A percentile compares a stretch with the other conserved stretches of the same genome.
These are phyloP conservation scores for Patagioenas fasciata DNA, from an alignment of 2,113 vertebrate species.

Conservation along the genomic window DNA sequence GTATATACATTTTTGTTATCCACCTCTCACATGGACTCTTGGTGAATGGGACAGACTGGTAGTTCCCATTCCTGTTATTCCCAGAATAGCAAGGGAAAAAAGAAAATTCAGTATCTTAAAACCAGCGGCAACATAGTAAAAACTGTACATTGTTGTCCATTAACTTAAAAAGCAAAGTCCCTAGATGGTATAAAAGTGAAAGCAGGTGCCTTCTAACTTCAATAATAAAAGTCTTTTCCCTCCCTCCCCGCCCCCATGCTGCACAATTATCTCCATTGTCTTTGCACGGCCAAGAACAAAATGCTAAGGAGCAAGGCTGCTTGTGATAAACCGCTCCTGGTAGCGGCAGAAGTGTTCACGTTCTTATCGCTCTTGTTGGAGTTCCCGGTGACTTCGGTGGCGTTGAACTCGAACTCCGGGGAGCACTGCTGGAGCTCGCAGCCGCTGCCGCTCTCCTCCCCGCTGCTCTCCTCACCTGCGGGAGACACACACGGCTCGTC, in stretches of 20 bases:
- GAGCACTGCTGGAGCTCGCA: conserved; percentile 84
- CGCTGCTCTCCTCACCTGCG: conserved; percentile 84
- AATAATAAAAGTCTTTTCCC: conserved; percentile 63
- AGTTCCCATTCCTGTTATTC: conserved; percentile 19
- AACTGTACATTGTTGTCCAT: conserved; percentile 82
- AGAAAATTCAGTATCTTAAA: conserved; percentile 68
- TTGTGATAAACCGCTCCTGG: conserved; percentile 30
- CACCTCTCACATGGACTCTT: conserved; percentile 70
- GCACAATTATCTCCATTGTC: conserved; percentile 83
- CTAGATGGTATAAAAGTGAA: conserved; percentile 80
- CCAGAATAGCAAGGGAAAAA: conserved; percentile 53
- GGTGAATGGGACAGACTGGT: conserved; percentile 33
- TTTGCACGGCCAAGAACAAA: conserved; percentile 72
- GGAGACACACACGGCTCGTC: not conserved
- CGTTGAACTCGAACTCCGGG: conserved; percentile 83
- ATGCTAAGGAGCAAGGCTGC: conserved; percentile 65
- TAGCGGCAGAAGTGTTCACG: conserved; percentile 26
- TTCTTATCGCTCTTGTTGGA: conserved; percentile 60
- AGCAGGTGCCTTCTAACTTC: conserved; percentile 75
- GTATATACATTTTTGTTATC: conserved; percentile 79
- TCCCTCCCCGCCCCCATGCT: not conserved
- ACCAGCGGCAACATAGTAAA: conserved; percentile 79
- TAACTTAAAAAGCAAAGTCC: conserved; percentile 81
- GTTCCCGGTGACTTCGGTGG: conserved; percentile 68
- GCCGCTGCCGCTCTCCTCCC: conserved; percentile 92